Evolutionary conservation across 1,140 invertebrate species (phyloP), one percentile per base, ranked within the genome.

Genomic region (Cotesia chilonis): DNA sequence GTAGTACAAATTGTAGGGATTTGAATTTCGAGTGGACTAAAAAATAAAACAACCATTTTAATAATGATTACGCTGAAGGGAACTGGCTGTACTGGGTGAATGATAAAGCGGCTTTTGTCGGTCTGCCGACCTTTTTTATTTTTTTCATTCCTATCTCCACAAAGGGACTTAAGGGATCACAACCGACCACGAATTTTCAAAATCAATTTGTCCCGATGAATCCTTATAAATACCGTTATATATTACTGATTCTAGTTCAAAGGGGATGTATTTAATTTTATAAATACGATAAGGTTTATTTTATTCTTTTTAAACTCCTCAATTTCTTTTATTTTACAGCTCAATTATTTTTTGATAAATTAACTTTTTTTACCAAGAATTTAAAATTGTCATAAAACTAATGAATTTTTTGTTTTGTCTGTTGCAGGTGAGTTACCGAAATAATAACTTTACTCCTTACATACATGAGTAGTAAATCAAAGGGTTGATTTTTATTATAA

Each of bases 101-200:
- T 72, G 65, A 72, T 72, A 72, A 68, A 72, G 64, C 65, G 12
- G 71, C 64, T 72, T 68, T 54, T 72, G 71, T 36, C 70, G 55
- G 35, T 55, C 70, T 68, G 41, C n/a, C 55, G 38, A 55, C 54
- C 64, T 54, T 64, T 68, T 72, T 55, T 52, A 47, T 35, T 20
- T 71, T 51, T 51, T 28, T 41, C 54, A 5, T 65, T 14, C 54
- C 60, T 47, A 47, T 47, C 38, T 59, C 20, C 38, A 54, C 20
- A 65, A 72, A 68, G 65, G 71, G 71, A 57, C 66, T 72, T 68
- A 68, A 14, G 51, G 71, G 65, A 72, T 72, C 66, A 72, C 35
- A 61, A 41, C 55, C 55, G 61, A 68, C 57, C 70, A 63, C 71
- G 51, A 66, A 72, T 64, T 72, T 72, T 47, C 47, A 20, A 51